phyloP scores from a whole-genome alignment of 2,113 vertebrate species.

The Motacilla tschutschensis region DNA sequence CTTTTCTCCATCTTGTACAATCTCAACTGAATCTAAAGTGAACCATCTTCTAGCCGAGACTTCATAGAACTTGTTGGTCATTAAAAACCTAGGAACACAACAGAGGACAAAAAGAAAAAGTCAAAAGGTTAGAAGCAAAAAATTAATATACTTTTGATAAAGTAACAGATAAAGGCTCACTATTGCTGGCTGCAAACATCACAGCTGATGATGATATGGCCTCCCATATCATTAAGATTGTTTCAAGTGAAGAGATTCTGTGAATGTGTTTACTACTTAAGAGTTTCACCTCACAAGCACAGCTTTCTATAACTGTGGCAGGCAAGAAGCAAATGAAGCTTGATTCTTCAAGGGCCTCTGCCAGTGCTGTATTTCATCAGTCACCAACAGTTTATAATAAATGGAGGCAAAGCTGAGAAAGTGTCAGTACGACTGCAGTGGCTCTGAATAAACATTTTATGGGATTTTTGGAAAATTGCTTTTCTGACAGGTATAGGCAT shows the following conservation, averaged over 20 bases:
- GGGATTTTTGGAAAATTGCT: background rate
- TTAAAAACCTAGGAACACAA: constrained; percentile 73
- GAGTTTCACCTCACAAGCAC: background rate
- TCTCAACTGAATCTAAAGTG: constrained; percentile 70
- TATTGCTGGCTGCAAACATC: background rate
- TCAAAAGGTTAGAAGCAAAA: background rate
- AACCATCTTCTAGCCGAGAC: constrained; percentile 71
- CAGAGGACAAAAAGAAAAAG: background rate
- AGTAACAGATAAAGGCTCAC: background rate
- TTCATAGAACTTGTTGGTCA: constrained; percentile 67
- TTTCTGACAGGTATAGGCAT: background rate
- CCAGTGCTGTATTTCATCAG: background rate
- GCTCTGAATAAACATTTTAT: background rate
- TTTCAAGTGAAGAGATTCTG: background rate
- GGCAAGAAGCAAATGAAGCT: background rate
- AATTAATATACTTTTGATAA: background rate
- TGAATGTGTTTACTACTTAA: background rate
- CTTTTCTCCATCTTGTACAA: constrained; percentile 61
- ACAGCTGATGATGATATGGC: background rate
- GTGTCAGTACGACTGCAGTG: background rate
- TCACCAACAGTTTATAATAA: background rate
- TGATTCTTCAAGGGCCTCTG: background rate
- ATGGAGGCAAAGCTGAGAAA: background rate
- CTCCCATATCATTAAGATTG: background rate
- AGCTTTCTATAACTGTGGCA: background rate